Evolutionary conservation across 2,797 vertebrate genomes (phyloP).

Genomic region (Clamator glandarius): DNA sequence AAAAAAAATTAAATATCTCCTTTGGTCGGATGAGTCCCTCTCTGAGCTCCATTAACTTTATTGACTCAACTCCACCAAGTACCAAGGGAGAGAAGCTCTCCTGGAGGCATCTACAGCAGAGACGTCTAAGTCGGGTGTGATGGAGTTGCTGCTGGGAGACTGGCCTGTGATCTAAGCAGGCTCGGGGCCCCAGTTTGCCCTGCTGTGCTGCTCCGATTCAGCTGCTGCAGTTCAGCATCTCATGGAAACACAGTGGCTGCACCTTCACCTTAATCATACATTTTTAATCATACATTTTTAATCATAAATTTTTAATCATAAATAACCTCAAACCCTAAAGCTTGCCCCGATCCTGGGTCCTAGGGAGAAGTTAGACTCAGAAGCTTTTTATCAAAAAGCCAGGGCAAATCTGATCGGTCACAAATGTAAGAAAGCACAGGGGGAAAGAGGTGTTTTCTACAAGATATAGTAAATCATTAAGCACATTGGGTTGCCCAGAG

Average conservation of each 20-base stretch:
- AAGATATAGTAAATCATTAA: too few relatives aligned
- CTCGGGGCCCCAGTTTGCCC: not conserved
- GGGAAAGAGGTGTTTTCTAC: not conserved
- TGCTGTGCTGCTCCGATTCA: not conserved
- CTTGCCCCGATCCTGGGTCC: rapidly evolving
- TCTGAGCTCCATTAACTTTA: slow-evolving; percentile 47
- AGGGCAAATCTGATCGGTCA: not conserved
- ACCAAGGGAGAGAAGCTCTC: not conserved
- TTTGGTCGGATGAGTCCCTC: not conserved
- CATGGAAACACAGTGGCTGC: rapidly evolving
- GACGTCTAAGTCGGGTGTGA: not conserved
- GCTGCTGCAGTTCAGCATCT: not conserved
- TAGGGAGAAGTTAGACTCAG: not conserved
- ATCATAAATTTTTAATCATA: too few relatives aligned
- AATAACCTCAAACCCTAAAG: not conserved
- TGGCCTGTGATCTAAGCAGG: not conserved
- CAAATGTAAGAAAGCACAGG: not conserved
- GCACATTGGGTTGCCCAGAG: too few relatives aligned
- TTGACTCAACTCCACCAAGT: not conserved
- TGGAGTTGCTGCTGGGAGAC: not conserved
- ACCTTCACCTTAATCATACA: too few relatives aligned
- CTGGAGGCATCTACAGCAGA: not conserved
- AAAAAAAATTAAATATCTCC: not conserved
- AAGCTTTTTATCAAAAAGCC: not conserved
- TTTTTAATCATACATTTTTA: too few relatives aligned